These are phyloP conservation scores for Entelurus aequoreus DNA, from an alignment of 2,113 vertebrate genomes.

Conservation along the genomic window DNA sequence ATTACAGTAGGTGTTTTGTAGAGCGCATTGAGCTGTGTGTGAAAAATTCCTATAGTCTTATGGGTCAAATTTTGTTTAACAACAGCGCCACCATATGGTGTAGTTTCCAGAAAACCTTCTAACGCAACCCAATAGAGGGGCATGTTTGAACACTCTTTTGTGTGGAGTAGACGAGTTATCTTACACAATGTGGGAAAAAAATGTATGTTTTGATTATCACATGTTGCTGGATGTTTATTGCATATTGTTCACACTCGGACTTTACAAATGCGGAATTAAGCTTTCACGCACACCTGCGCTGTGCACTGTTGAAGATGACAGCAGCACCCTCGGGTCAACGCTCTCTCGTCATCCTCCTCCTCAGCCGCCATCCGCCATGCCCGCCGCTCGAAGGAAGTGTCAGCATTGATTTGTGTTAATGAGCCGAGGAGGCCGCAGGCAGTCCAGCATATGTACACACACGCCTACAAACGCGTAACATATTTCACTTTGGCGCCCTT, in stretches of 20 bases:
- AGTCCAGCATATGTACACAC: background rate
- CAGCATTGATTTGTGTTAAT: conserved; percentile 53
- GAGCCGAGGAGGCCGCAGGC: conserved; percentile 30
- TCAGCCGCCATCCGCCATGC: conserved; percentile 25
- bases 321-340: conserved; percentile 41
- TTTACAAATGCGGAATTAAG: conserved; percentile 8
- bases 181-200: too few relatives aligned
- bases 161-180: too few relatives aligned
- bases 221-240: too few relatives aligned
- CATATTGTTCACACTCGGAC: background rate
- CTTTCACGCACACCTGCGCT: conserved; percentile 45
- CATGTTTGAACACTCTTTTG: too few relatives aligned
- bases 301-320: conserved; percentile 43
- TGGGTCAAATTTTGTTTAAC: too few relatives aligned
- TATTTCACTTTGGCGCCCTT: conserved; percentile 8
- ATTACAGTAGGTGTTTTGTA: too few relatives aligned
- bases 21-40: too few relatives aligned
- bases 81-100: too few relatives aligned
- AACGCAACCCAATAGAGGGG: too few relatives aligned
- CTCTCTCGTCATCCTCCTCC: conserved; percentile 37
- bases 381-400: conserved; percentile 56
- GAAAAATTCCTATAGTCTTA: too few relatives aligned
- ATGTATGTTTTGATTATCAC: too few relatives aligned
- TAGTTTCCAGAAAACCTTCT: too few relatives aligned
- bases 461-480: background rate